Evolutionary conservation across 2,113 vertebrate genomes (phyloP), one percentile per base, ranked within the genome.

Genomic region (Sciurus niger): DNA sequence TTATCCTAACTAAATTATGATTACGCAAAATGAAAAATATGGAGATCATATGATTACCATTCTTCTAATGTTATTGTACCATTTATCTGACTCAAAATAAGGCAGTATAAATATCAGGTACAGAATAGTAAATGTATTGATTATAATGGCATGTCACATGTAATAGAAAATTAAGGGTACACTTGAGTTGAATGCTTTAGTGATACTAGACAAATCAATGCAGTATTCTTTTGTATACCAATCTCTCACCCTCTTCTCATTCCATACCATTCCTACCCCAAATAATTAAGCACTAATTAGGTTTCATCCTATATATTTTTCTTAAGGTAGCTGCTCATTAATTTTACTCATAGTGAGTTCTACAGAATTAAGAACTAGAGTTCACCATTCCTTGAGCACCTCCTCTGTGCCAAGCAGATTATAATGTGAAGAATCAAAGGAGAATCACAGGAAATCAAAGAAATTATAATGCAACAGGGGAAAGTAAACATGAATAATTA

Each of bases 371-470:
- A 77, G 82, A 87, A 84, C 9, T 84, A 77, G 67, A 93, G 6
- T 68, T 46, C 20, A 72, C 4, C 3, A 93, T 68, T 84, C 84
- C 72, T 24, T 83, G 77, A 74, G 24, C 70, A 93, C 2, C 13
- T 87, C 25, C 46, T 93, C 5, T 90, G 63, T 89, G 79, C 43
- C 72, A 82, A 24, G 63, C 43, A 80, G 51, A 87, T 28, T 70
- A 30, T 51, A 84, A 93, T 80, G 32, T 93, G 25, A 93, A 76
- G 93, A 84, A 65, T 72, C 68, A 93, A 87, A 93, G 13, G 22
- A 78, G 37, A 95, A 87, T 78, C 51, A 94, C 17, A 88, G 48
- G 40, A 84, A 90, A 74, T 78, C 40, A 96, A 77, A 84, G 25
- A 72, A 94, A 70, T 77, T 84, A n/a, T 60, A 90, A 67, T 53